Evolutionary conservation across 2,797 vertebrate species (phyloP), one percentile per base, ranked within the genome.

Genomic region (Adelosebastes latens): DNA sequence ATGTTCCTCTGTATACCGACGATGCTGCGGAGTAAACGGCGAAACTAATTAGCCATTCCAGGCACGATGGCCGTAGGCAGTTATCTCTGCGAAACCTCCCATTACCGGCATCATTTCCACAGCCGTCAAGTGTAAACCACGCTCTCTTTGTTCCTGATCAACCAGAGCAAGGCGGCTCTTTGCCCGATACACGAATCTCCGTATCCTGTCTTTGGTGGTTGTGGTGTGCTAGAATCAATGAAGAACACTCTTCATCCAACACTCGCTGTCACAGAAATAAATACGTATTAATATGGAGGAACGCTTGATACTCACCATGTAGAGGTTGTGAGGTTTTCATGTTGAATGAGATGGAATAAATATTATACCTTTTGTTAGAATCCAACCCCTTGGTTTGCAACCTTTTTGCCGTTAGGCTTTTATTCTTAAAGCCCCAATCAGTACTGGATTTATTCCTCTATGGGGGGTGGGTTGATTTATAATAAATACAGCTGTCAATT

Each of bases 1-100:
- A 75, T 31, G 55, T 65, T 63, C 34, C 55, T 66, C 76, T 31
- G 2, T 16, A 4, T 16, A 3, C 29, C 36, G 20, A 49, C 70
- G 62, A 82, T 24, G 39, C 61, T 69, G 81, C 81, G 67, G 83
- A 65, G 64, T 74, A 81, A 87, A 87, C 66, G 76, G 34, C 3
- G 1, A 70, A 67, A 67, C 71, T 82, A 82, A 88, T 91, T 76
- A 86, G 65, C 39, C 72, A 82, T 82, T 86, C 81, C 24, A 81
- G 61, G 27, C 78, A 79, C 52, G 11, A 31, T 34, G 59, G 81
- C 79, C 64, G 24, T 20, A 20, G 79, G 84, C 81, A 36, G 64
- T 60, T 66, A 82, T 70, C 75, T 81, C 39, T 55, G 31, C 29
- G 49, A 85, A 79, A 68, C 53, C 59, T 76, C 14, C 46, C 62